Base-by-base conservation (phyloP, 2,113 vertebrate genomes). In the Brachyhypopomus gauderio region DNA sequence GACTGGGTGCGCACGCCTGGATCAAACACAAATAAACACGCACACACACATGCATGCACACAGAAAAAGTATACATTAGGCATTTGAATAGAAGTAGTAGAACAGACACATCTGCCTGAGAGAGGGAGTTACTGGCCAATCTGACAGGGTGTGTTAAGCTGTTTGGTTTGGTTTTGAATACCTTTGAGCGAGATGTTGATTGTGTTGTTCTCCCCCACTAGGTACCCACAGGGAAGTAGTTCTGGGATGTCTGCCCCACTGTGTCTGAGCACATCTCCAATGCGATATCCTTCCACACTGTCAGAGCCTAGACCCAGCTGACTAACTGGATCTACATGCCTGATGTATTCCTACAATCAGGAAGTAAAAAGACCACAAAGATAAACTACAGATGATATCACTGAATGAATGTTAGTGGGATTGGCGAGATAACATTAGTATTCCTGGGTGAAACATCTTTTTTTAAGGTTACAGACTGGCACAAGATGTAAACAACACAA, bases 141-240 rank as follows among this genome's bases (percentile, higher is more conserved):
- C 19, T 75, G 17, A 20, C 34, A 36, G 25, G 38, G 38, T 16
- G 34, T 25, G 36, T 73, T 27, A 67, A 62, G 19, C 52, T 38
- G 19, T 66, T 14, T 23, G 4, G 4, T 59, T 11, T 41, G 34
- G 20, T 12, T 75, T 30, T 58, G 77, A 76, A 48, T 93, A 99
- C 98, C 97, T 96, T 93, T 98, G 84, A 99, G 87, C 2, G 92
- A 90, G 83, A 99, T 96, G 3, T 95, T 95, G 93, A 99, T 98
- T 67, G 95, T 97, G 75, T 96, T 95, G 88, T 95, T 98, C 88
- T 99, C 98, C 5, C 98, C 98, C 9, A 99, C 97, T 16, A 99
- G 92, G 86, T 99, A 99, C 36, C 98, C 98, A 4, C 97, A 99
- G 78, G 97, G 98, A 78, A 99, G 92, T 52, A 99, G 94, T 88